A percentile compares a stretch with the other conserved stretches of the same genome.
Evolutionary conservation across 2,888 invertebrate genomes (phyloP).

Genomic region (Poecilobothrus nobilitatus): DNA sequence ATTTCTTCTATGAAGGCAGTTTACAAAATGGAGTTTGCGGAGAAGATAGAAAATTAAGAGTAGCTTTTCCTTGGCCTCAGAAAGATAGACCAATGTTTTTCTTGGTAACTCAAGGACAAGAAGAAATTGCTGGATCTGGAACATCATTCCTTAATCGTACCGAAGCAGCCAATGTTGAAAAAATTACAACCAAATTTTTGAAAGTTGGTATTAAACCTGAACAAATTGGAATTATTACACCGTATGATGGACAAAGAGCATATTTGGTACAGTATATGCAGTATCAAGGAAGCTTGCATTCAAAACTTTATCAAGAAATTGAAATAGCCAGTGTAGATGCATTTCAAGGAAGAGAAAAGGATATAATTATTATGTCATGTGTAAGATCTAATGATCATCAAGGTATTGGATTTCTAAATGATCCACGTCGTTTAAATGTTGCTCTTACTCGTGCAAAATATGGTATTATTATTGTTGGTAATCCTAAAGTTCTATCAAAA

Average conservation of each 20-base stretch:
- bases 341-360: constrained; percentile 98
- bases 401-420: constrained; percentile 97
- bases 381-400: constrained; percentile 98
- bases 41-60: constrained; percentile 83
- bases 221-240: constrained; percentile 98
- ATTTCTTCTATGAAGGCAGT: constrained; percentile 98
- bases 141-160: constrained; percentile 98
- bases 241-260: constrained; percentile 96
- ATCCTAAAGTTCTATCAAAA: constrained; percentile 96
- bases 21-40: constrained; percentile 98
- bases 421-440: constrained; percentile 94
- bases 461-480: constrained; percentile 96
- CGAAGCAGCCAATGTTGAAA: constrained; percentile 97
- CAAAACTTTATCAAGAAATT: constrained; percentile 94
- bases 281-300: constrained; percentile 92
- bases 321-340: constrained; percentile 99
- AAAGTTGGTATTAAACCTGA: constrained; percentile 93
- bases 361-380: constrained; percentile 98
- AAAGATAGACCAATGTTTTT: constrained; percentile 98
- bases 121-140: constrained; percentile 97
- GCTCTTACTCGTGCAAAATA: constrained; percentile 95
- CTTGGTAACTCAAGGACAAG: constrained; percentile 95
- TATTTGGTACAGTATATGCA: constrained; percentile 98
- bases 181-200: constrained; percentile 89
- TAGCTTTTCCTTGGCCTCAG: constrained; percentile 97